Evolutionary conservation across 2,113 vertebrate genomes (phyloP).

Genomic region (Ptilorrhoa leucosticta): DNA sequence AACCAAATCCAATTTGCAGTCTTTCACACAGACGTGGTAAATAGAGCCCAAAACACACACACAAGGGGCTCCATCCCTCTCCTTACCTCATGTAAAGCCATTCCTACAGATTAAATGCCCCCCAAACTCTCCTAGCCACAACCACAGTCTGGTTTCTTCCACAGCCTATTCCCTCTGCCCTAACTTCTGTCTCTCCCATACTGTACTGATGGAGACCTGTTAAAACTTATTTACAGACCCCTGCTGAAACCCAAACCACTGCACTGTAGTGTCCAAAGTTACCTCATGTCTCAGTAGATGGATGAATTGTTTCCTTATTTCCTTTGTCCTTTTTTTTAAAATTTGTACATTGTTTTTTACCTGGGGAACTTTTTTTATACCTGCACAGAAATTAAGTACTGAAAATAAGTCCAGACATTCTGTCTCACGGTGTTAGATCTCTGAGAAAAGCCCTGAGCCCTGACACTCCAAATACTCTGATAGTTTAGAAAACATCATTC

Average conservation of each 20-base stretch:
- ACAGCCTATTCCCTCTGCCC: background rate
- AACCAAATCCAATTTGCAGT: background rate
- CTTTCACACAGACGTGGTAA: background rate
- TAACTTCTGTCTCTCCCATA: background rate
- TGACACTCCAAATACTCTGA: background rate
- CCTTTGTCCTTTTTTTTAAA: background rate
- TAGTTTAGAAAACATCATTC: background rate
- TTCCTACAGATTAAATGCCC: background rate
- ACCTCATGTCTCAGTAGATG: background rate
- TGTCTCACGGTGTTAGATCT: background rate
- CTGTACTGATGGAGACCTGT: background rate
- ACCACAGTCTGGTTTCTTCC: background rate
- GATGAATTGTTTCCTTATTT: background rate
- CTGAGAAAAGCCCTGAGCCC: background rate
- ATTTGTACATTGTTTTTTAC: background rate
- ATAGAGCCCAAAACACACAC: background rate
- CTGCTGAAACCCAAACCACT: background rate
- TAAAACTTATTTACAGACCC: background rate
- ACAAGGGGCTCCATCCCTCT: background rate
- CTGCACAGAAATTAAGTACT: background rate
- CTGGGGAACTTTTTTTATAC: background rate
- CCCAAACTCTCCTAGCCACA: background rate
- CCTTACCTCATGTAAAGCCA: background rate
- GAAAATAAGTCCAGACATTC: background rate
- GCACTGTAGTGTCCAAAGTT: background rate